These are phyloP conservation scores for Poicephalus gulielmi DNA, from an alignment of 2,113 vertebrate genomes.

Conservation along the genomic window DNA sequence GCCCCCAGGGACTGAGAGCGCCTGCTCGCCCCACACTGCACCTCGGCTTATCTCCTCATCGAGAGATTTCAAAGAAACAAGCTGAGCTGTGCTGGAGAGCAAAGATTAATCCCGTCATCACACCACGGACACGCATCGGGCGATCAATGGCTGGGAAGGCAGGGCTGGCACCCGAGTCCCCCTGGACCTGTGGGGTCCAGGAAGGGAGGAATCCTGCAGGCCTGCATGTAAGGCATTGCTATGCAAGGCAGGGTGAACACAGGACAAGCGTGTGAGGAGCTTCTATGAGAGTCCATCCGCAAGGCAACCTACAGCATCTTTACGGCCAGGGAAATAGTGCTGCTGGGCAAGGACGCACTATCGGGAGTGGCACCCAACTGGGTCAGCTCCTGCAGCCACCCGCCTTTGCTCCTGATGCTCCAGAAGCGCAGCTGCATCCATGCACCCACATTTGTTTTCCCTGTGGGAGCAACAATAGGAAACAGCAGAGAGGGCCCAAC, in stretches of 20 bases:
- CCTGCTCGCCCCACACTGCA: rapidly evolving
- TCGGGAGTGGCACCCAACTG: rapidly evolving
- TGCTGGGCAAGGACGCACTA: rapidly evolving
- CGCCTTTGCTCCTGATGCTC: rapidly evolving
- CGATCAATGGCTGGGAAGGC: not conserved
- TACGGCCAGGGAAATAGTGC: rapidly evolving
- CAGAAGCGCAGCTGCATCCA: not conserved
- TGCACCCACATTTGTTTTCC: rapidly evolving
- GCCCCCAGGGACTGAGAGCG: rapidly evolving
- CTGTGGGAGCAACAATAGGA: rapidly evolving
- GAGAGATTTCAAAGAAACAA: constrained; percentile 3
- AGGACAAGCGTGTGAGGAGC: not conserved
- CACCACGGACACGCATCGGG: not conserved
- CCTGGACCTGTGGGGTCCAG: rapidly evolving
- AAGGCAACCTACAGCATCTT: not conserved
- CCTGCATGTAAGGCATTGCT: not conserved
- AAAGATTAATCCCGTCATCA: constrained; percentile 40
- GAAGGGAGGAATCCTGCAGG: not conserved
- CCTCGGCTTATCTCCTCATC: not conserved
- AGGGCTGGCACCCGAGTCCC: rapidly evolving
- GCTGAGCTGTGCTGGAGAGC: not conserved
- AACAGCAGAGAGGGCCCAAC: not conserved
- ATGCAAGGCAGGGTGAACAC: not conserved
- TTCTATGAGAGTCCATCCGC: not conserved
- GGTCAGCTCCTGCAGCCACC: rapidly evolving